Percentiles rank a stretch among this genome's conserved stretches.
Conservation (phyloP, 2,113 vertebrate species). For the Hymenochirus boettgeri region DNA sequence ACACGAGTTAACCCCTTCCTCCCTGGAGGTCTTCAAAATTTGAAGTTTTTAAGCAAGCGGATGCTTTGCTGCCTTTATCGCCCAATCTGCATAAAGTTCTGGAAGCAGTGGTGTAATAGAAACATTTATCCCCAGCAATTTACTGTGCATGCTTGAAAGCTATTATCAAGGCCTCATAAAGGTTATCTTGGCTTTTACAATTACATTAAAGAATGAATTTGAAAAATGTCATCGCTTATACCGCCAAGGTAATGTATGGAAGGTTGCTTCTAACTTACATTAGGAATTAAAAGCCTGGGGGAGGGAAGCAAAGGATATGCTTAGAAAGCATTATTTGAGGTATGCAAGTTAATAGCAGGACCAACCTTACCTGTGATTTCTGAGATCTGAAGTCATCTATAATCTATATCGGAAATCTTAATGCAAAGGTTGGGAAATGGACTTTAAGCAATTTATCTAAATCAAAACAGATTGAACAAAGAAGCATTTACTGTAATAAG, state of each 20-base stretch:
- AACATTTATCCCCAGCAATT: slow-evolving; percentile 28
- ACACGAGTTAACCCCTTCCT: too few relatives aligned
- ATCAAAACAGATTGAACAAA: too few relatives aligned
- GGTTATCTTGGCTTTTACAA: slow-evolving; percentile 25
- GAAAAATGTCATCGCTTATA: slow-evolving; percentile 8
- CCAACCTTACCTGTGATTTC: too few relatives aligned
- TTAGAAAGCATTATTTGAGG: slow-evolving; percentile 26
- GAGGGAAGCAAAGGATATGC: neutral
- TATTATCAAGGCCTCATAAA: slow-evolving; percentile 27
- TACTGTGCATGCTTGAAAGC: neutral
- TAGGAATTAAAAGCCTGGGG: slow-evolving; percentile 15
- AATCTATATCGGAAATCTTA: too few relatives aligned
- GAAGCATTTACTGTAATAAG: too few relatives aligned
- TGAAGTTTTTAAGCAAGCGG: too few relatives aligned
- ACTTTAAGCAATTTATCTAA: too few relatives aligned
- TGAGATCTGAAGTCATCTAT: too few relatives aligned
- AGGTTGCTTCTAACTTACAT: slow-evolving; percentile 10
- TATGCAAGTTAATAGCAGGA: neutral
- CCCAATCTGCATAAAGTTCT: too few relatives aligned
- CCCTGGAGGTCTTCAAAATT: too few relatives aligned
- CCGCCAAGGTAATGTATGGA: slow-evolving; percentile 13
- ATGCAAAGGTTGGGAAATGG: too few relatives aligned
- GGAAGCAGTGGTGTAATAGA: slow-evolving; percentile 9
- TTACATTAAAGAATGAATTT: slow-evolving; percentile 30
- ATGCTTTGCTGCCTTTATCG: too few relatives aligned